Base-by-base conservation (phyloP, 1,140 invertebrate species). In the Bradynema listronoti region DNA sequence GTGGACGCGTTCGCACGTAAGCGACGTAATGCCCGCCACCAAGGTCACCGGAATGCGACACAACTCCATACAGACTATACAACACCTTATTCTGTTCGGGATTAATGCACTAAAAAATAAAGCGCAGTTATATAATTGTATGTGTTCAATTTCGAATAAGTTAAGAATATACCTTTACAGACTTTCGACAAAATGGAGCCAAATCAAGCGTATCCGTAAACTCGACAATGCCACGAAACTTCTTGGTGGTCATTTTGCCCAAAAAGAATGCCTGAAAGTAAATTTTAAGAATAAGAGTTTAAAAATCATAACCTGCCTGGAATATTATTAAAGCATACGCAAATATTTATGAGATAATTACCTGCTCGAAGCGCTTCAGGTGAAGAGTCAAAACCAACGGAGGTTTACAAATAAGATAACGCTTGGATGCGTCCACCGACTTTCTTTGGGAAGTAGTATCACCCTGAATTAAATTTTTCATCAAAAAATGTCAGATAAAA, bases 371-470 rank as follows among this genome's bases (percentile, higher is more conserved):
- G 41, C 94, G 80, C 80, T 98, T 97, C 45, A 98, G 80, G 78
- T 97, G 93, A 19, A 97, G 80, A 30, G 95, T 96, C 0, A 98
- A 83, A 57, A 96, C 85, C 3, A 90, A 86, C 1, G 94, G 94
- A 29, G 91, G 90, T 72, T 84, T 85, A 56, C 87, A 88, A 11
- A 98, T 86, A 1, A 94, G 82, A 75, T 94, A 86, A 75, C 93
- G 88, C 79, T 94, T 94, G 1, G 86, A 88, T 33, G 90, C 89
- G 77, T 69, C 69, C 4, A 75, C 72, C 1, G 88, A n/a, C 16
- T 33, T 19, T 53, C 56, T 16, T n/a, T 5, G 16, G 49, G n/a
- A n/a, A n/a, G n/a, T n/a, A n/a, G n/a, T n/a, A n/a, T n/a, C n/a
- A n/a, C n/a, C n/a, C n/a, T n/a, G n/a, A n/a, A n/a, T n/a, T n/a